Percentiles rank a stretch among this genome's conserved stretches.
Conservation (phyloP, 2,888 invertebrate genomes). For the Serripes groenlandicus region DNA sequence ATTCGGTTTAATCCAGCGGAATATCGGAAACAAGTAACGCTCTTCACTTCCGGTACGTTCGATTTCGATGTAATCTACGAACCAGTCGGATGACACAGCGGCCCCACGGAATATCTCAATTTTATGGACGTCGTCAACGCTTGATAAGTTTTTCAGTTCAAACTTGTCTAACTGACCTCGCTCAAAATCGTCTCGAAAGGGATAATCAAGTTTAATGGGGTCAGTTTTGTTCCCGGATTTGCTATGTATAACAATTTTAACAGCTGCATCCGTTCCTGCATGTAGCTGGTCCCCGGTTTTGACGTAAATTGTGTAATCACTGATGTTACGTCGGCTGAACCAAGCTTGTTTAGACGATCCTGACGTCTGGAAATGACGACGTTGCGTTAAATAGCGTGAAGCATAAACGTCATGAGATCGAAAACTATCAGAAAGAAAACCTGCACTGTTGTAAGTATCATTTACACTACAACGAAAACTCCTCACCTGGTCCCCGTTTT, state of each 20-base stretch:
- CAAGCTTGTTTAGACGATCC: no score
- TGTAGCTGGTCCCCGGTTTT: conserved; percentile 86
- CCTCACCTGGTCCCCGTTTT: no score
- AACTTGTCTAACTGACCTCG: conserved; percentile 84
- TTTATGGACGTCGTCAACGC: conserved; percentile 68
- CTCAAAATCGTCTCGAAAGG: conserved; percentile 83
- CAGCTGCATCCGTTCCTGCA: conserved; percentile 86
- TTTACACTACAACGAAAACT: no score
- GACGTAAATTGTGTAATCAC: conserved; percentile 79
- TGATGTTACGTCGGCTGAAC: no score
- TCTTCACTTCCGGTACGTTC: conserved; percentile 67
- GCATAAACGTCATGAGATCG: no score
- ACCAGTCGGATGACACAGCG: conserved; percentile 85
- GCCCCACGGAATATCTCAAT: conserved; percentile 86
- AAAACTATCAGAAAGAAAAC: no score
- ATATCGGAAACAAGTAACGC: conserved; percentile 83
- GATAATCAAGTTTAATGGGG: conserved; percentile 82
- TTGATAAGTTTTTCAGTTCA: conserved; percentile 54
- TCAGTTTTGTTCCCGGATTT: conserved; percentile 78
- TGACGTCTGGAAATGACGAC: no score
- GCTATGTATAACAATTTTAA: conserved; percentile 84
- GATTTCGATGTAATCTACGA: conserved; percentile 80
- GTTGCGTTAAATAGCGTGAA: no score
- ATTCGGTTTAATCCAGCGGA: conserved; percentile 85
- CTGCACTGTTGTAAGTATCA: no score